Conservation (phyloP, 2,113 vertebrate species). For the Aegypius monachus region DNA sequence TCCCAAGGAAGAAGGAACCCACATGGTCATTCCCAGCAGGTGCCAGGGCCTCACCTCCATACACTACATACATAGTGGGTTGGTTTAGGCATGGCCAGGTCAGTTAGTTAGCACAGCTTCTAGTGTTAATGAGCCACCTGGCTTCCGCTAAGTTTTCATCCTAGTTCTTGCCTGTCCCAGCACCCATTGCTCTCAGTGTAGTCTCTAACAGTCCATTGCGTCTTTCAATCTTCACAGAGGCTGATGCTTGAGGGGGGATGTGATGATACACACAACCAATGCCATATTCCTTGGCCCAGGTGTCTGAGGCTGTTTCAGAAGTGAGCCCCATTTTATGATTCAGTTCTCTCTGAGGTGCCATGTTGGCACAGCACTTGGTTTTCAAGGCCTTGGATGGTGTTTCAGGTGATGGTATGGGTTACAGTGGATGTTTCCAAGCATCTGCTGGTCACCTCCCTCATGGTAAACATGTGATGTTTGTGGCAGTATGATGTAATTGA, state of each 20-base stretch:
- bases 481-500: not conserved
- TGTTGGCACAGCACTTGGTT: not conserved
- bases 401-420: not conserved
- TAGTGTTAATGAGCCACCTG: not conserved
- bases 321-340: not conserved
- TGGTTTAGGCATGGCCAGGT: not conserved
- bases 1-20: not conserved
- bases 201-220: not conserved
- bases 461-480: not conserved
- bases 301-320: not conserved
- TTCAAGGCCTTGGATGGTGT: not conserved
- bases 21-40: not conserved
- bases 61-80: too few relatives aligned
- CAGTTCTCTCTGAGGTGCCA: too few relatives aligned
- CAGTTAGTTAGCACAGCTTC: not conserved
- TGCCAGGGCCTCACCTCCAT: not conserved
- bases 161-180: not conserved
- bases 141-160: not conserved
- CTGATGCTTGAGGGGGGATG: not conserved
- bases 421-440: not conserved
- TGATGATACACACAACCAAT: rapidly evolving
- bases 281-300: not conserved
- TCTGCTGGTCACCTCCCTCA: not conserved
- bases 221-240: not conserved
- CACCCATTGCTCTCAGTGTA: too few relatives aligned